Base-by-base conservation (phyloP, 2,888 invertebrate genomes). In the Willowsia nigromaculata region DNA sequence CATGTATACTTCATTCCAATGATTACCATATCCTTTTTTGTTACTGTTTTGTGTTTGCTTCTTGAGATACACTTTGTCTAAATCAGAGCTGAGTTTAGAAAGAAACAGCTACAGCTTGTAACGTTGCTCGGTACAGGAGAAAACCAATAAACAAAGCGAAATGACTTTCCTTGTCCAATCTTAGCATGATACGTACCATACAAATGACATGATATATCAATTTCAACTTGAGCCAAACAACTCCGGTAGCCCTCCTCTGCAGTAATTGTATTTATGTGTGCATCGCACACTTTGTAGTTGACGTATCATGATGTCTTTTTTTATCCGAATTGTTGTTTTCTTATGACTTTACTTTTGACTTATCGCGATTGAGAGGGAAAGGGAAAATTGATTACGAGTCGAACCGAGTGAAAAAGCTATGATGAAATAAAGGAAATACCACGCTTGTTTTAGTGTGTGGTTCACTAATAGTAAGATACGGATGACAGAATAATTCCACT, bases 371-470 rank as follows among this genome's bases (percentile, higher is more conserved):
- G 76, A 76, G 88, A 85, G 85, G 74, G 6, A 65, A 74, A 56
- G 89, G 85, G 84, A 85, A 89, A 85, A 89, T 89, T 89, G 89
- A 89, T 89, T 89, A 89, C 85, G 87, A 87, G 81, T 40, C 27
- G n/a, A 62, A 68, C 33, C 11, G 74, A 74, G 65, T 5, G 7
- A 18, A 80, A 65, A 86, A 78, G 47, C 43, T 30, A 65, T 65
- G 65, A 30, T 65, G 30, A 27, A 83, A 47, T 5, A 80, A 62
- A 86, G 50, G 76, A 50, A n/a, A 30, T 22, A 85, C n/a, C n/a
- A 85, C 53, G 22, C 33, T 53, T 59, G 47, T 68, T 25, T 80
- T 5, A 15, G 15, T n/a, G 5, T 65, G 13, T 33, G 1, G 25
- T 25, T n/a, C n/a, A 9, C 37, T 62, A 1, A 4, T 3, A 3